Evolutionary conservation across 2,888 invertebrate genomes (phyloP).

Genomic region (Lasioglossum figueresi): DNA sequence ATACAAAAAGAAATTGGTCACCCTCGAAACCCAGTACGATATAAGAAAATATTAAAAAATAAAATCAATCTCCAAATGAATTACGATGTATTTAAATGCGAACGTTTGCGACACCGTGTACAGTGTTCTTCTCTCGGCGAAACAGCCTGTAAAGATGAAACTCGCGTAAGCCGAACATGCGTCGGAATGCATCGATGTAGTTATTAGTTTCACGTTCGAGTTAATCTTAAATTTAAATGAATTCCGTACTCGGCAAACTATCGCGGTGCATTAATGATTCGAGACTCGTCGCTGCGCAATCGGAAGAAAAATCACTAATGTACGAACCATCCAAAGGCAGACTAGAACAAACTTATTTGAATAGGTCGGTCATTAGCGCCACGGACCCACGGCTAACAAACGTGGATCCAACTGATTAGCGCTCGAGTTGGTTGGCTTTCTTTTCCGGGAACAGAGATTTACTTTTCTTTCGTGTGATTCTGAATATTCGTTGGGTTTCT

Average conservation of each 20-base stretch:
- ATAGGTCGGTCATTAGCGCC: constrained; percentile 25
- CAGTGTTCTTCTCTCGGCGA: neutral
- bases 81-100: no score
- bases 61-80: no score
- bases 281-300: neutral
- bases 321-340: neutral
- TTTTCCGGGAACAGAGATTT: constrained; percentile 14
- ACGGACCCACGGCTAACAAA: neutral
- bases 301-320: neutral
- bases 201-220: neutral
- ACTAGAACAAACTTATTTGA: constrained; percentile 13
- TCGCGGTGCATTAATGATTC: neutral
- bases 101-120: neutral
- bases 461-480: constrained; percentile 10
- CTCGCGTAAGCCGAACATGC: neutral
- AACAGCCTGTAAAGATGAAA: neutral
- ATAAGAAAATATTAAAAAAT: no score
- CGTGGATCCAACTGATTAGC: constrained; percentile 38
- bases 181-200: neutral
- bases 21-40: no score
- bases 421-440: constrained; percentile 24
- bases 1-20: no score
- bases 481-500: neutral
- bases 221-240: neutral
- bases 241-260: neutral